Conservation (phyloP, 2,888 invertebrate species). For the Hofmannophila pseudospretella region DNA sequence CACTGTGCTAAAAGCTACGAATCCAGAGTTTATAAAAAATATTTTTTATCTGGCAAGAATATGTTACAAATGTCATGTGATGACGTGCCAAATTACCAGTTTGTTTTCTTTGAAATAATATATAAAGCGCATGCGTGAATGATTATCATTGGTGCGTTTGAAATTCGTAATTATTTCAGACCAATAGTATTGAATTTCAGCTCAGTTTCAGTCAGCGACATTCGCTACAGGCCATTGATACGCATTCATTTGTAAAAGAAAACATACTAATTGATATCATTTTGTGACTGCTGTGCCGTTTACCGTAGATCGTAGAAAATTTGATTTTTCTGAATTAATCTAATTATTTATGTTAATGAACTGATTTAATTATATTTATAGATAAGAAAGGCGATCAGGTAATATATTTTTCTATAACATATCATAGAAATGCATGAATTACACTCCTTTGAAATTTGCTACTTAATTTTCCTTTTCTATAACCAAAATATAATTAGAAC, state of each 20-base stretch:
- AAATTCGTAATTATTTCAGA: no score
- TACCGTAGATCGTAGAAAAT: constrained; percentile 14
- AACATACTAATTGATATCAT: neutral
- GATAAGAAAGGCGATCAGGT: constrained; percentile 20
- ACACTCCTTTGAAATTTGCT: no score
- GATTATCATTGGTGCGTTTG: no score
- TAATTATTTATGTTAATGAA: constrained; percentile 38
- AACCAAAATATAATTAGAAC: constrained; percentile 12
- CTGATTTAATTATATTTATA: constrained; percentile 24
- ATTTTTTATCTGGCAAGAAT: neutral
- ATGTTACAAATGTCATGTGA: constrained; percentile 3
- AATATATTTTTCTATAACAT: constrained; percentile 10
- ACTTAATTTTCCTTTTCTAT: no score
- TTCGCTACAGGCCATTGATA: no score
- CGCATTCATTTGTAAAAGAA: no score
- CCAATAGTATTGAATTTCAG: no score
- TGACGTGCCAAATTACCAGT: constrained; percentile 6
- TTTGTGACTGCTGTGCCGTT: neutral
- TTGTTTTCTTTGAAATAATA: neutral
- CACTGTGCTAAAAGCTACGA: no score
- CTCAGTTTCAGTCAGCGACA: no score
- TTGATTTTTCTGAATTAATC: constrained; percentile 21
- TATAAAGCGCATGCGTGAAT: neutral
- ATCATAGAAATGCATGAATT: no score
- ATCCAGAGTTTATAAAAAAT: neutral